Conservation (phyloP, 2,797 vertebrate species). For the Channallabes apus region DNA sequence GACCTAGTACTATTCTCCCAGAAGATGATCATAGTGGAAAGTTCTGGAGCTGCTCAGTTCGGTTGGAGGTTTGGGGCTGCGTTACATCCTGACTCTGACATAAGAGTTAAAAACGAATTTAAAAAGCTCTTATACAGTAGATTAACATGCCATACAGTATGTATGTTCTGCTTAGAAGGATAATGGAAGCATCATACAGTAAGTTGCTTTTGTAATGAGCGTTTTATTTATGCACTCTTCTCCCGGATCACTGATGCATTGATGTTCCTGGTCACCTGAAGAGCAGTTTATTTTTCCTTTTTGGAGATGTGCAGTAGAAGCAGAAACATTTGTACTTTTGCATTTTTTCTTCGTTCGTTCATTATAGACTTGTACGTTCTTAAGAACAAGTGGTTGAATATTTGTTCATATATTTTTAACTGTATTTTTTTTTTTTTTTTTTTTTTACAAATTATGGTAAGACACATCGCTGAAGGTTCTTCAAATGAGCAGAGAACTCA, state of each 20-base stretch:
- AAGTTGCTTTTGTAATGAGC: neutral
- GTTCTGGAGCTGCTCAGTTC: neutral
- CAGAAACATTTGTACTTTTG: neutral
- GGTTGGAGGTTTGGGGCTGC: neutral
- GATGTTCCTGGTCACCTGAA: neutral
- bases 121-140: neutral
- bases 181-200: neutral
- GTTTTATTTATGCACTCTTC: neutral
- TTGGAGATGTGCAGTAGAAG: neutral
- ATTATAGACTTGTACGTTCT: neutral
- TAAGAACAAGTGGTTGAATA: neutral
- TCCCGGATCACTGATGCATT: neutral
- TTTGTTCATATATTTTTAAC: no score
- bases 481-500: slow-evolving; percentile 1
- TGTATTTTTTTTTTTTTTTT: no score
- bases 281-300: neutral
- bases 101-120: no score
- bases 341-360: neutral
- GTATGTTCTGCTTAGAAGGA: neutral
- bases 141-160: neutral
- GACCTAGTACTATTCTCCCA: neutral
- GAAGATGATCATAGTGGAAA: neutral
- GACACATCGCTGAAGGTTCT: neutral
- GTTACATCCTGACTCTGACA: neutral
- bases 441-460: neutral